Conservation (phyloP, 2,888 invertebrate species). For the Caradrina clavipalpis region DNA sequence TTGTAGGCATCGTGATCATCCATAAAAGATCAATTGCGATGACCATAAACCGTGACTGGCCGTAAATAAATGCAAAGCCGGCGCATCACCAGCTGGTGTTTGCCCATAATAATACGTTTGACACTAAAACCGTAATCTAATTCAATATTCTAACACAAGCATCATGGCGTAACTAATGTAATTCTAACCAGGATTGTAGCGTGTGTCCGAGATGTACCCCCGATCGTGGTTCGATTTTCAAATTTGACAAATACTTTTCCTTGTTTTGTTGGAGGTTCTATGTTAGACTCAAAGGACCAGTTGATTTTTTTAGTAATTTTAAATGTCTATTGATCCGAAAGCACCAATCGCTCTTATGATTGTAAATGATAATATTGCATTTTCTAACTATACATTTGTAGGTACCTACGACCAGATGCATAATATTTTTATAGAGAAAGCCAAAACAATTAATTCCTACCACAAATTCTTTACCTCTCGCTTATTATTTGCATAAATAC, state of each 20-base stretch:
- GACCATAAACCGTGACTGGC: conserved; percentile 9
- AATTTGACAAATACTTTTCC: conserved; percentile 26
- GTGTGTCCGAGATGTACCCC: conserved; percentile 35
- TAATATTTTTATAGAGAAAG: conserved; percentile 33
- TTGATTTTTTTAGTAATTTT: neutral
- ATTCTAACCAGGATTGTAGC: conserved; percentile 53
- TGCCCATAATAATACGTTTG: conserved; percentile 40
- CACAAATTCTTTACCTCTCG: neutral
- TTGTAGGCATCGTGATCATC: neutral
- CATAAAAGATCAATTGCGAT: conserved; percentile 27
- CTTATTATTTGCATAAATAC: conserved; percentile 10
- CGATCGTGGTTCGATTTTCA: conserved; percentile 44
- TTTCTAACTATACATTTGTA: too few relatives aligned
- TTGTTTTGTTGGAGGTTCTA: conserved; percentile 11
- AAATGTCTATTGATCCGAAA: neutral
- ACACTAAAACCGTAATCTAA: conserved; percentile 45
- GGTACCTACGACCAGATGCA: neutral
- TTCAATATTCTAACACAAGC: conserved; percentile 50
- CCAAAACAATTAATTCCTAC: neutral
- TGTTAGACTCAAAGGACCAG: neutral
- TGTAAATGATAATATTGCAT: neutral
- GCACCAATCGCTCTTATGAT: neutral
- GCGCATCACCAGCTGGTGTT: conserved; percentile 34
- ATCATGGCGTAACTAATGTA: conserved; percentile 47
- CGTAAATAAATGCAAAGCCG: conserved; percentile 29